Percentiles rank a stretch among this genome's conserved stretches.
These are phyloP conservation scores for Mystacides longicornis DNA, from an alignment of 2,888 invertebrate genomes.

Conservation along the genomic window DNA sequence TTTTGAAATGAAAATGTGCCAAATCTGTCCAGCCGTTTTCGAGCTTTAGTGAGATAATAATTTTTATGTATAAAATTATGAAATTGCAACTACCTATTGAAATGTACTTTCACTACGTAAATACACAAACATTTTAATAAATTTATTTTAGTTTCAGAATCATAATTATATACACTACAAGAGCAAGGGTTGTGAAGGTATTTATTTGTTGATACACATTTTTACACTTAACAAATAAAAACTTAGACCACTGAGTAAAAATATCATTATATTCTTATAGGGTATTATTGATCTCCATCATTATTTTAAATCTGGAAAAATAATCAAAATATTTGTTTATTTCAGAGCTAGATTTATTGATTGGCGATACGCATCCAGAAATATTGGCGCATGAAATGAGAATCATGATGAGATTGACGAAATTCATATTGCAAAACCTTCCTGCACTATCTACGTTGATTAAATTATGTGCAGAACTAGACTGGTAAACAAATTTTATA, in stretches of 20 bases:
- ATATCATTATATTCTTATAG: too few species aligned
- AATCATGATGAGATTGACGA: constrained; percentile 63
- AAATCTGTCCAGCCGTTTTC: too few species aligned
- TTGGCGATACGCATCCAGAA: constrained; percentile 73
- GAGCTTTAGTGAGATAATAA: too few species aligned
- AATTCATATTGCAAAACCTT: constrained; percentile 53
- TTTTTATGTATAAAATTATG: too few species aligned
- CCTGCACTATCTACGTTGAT: constrained; percentile 50
- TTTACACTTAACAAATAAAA: not conserved
- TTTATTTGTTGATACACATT: constrained; percentile 27
- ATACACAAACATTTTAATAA: not conserved
- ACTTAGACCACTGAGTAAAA: too few species aligned
- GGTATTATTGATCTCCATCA: too few species aligned
- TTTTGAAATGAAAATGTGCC: too few species aligned
- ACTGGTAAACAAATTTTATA: constrained; percentile 55
- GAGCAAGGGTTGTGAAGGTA: constrained; percentile 57
- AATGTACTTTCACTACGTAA: not conserved
- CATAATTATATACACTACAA: constrained; percentile 64
- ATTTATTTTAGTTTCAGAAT: constrained; percentile 51
- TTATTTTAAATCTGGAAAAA: too few species aligned
- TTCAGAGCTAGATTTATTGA: constrained; percentile 63
- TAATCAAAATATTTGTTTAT: constrained; percentile 20
- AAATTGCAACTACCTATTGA: too few species aligned
- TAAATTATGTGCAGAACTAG: constrained; percentile 57
- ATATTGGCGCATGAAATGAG: constrained; percentile 74